phyloP scores from a whole-genome alignment of 1,140 invertebrate species.

The fruit fly (Drosophila melanogaster) region DNA sequence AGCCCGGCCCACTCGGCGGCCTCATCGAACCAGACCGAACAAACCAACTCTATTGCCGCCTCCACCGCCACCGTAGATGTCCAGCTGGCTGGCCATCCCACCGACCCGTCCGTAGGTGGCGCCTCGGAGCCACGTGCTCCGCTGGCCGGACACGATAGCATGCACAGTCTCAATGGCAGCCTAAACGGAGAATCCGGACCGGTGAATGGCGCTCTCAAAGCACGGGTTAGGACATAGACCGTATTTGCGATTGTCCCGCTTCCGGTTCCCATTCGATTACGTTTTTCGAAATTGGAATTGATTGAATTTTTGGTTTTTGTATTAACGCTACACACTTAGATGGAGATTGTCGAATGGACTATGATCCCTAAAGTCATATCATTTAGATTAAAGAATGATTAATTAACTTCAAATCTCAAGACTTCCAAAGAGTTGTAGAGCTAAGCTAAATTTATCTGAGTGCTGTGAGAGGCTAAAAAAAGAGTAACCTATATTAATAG shows the following conservation, averaged over 20 bases:
- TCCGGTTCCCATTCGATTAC: neutral
- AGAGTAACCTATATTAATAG: neutral
- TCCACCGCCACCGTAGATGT: conserved; percentile 43
- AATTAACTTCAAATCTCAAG: neutral
- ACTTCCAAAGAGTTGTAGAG: neutral
- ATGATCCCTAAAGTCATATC: too few species aligned
- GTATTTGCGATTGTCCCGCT: neutral
- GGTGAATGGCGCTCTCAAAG: conserved; percentile 50
- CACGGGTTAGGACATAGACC: conserved; percentile 63
- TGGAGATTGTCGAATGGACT: too few species aligned
- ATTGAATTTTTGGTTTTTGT: neutral
- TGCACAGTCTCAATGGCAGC: conserved; percentile 63
- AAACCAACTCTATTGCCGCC: conserved; percentile 55
- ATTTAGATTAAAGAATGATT: too few species aligned
- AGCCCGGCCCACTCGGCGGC: conserved; percentile 71
- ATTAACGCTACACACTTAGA: too few species aligned
- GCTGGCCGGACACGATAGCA: conserved; percentile 66
- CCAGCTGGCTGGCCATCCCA: conserved; percentile 38
- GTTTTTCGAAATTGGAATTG: conserved; percentile 11
- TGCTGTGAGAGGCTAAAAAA: neutral
- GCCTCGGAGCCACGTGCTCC: conserved; percentile 53
- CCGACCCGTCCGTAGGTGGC: conserved; percentile 25
- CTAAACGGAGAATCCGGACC: conserved; percentile 46
- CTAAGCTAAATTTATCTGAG: neutral
- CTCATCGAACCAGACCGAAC: conserved; percentile 81